These are phyloP conservation scores for Epirrhoe alternata DNA, from an alignment of 2,888 invertebrate genomes.

Conservation along the genomic window DNA sequence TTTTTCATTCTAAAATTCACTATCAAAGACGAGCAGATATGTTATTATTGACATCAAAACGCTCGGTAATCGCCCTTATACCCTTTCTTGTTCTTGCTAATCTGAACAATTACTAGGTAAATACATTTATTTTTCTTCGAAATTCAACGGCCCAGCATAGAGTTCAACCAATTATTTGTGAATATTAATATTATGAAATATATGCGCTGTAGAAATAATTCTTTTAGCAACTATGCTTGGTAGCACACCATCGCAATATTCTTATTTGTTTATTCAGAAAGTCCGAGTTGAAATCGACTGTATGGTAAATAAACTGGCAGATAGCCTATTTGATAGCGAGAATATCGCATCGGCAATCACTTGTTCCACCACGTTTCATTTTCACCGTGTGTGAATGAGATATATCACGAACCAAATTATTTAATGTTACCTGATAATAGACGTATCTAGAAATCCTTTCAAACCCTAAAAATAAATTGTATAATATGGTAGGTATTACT, in stretches of 20 bases:
- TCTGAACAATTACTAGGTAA: no score
- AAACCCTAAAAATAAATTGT: no score
- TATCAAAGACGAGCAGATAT: no score
- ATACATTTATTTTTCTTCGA: no score
- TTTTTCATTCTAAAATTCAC: background rate
- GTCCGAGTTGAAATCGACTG: conserved; percentile 18
- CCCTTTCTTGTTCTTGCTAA: no score
- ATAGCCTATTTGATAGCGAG: conserved; percentile 23
- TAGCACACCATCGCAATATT: conserved; percentile 5
- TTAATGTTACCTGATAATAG: no score
- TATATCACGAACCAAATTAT: background rate
- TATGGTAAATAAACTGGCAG: conserved; percentile 28
- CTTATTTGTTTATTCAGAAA: conserved; percentile 17
- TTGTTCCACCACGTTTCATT: conserved; percentile 15
- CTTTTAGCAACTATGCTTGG: background rate
- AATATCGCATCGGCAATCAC: conserved; percentile 21
- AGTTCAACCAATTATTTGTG: background rate
- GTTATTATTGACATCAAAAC: no score
- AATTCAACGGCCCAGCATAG: no score
- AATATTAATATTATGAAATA: background rate
- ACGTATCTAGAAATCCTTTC: no score
- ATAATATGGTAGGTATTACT: no score
- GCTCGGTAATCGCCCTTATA: no score
- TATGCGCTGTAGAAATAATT: background rate
- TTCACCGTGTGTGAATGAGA: conserved; percentile 10